Conservation (phyloP, 35 echinoderm and acorn worm genomes). For the Nesometra sesokonis region DNA sequence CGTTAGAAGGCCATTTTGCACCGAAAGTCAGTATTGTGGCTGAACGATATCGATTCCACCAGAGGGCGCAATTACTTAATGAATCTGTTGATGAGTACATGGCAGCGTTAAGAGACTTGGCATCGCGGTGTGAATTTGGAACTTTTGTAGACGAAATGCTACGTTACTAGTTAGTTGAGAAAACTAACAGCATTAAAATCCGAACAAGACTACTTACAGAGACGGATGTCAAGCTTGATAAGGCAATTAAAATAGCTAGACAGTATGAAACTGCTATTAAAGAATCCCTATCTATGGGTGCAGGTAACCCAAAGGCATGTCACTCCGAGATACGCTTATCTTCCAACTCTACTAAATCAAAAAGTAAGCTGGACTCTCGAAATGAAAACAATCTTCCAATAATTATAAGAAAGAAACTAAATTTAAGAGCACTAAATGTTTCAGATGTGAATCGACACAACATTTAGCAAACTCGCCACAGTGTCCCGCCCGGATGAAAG, state of each 20-base stretch:
- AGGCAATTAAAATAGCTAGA: constrained; percentile 2
- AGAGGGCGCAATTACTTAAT: constrained; percentile 20
- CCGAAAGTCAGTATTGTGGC: constrained; percentile 24
- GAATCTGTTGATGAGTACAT: constrained; percentile 33
- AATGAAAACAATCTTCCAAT: too few relatives aligned
- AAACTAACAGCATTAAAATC: constrained; percentile 1
- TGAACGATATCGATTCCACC: constrained; percentile 42
- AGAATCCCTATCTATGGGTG: not conserved
- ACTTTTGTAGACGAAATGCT: constrained; percentile 18
- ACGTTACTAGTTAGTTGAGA: constrained; percentile 20
- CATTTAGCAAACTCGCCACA: constrained; percentile 23
- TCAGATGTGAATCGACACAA: constrained; percentile 6
- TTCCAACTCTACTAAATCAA: too few relatives aligned
- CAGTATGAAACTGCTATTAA: not conserved
- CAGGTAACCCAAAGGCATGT: too few relatives aligned
- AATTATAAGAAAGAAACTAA: too few relatives aligned
- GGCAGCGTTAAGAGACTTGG: constrained; percentile 13
- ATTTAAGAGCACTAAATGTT: too few relatives aligned
- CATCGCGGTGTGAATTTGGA: constrained; percentile 26
- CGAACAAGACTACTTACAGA: constrained; percentile 22
- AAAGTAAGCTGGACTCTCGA: too few relatives aligned
- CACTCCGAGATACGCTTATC: too few relatives aligned
- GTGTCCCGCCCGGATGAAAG: constrained; percentile 13
- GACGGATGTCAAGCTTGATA: not conserved
- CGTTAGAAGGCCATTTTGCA: constrained; percentile 9